Evolutionary conservation across 2,888 invertebrate genomes (phyloP).

Genomic region (Seira ritae): DNA sequence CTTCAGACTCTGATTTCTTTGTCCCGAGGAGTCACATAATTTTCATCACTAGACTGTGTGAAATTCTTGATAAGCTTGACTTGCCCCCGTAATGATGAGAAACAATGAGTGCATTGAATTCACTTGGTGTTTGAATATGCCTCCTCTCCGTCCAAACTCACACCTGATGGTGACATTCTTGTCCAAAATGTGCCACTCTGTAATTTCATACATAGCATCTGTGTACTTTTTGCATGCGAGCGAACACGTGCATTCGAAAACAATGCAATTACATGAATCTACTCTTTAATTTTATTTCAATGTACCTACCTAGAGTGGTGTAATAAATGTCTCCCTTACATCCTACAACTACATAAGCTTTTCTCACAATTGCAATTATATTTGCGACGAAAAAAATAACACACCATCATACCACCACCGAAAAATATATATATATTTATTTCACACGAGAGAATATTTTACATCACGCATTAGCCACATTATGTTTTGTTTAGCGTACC

Average conservation of each 20-base stretch:
- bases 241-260: not conserved
- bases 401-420: too few relatives aligned
- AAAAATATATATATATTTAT: too few relatives aligned
- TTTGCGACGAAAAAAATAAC: not conserved
- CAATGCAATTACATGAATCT: conserved; percentile 4
- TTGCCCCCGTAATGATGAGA: conserved; percentile 44
- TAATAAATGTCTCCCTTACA: not conserved
- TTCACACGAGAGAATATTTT: conserved; percentile 3
- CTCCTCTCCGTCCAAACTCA: conserved; percentile 44
- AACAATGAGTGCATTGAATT: conserved; percentile 46
- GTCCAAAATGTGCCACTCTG: conserved; percentile 30
- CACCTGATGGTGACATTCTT: conserved; percentile 54
- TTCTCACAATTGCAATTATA: conserved; percentile 6
- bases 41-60: conserved; percentile 41
- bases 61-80: conserved; percentile 59
- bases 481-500: conserved; percentile 44
- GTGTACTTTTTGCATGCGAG: not conserved
- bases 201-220: too few relatives aligned
- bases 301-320: not conserved
- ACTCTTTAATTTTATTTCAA: not conserved
- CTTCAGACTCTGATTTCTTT: too few relatives aligned
- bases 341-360: not conserved
- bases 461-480: conserved; percentile 19
- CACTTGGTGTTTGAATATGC: conserved; percentile 15
- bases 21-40: not conserved